Conservation (phyloP, 2,888 invertebrate species). For the Lycocerus yunnanus region DNA sequence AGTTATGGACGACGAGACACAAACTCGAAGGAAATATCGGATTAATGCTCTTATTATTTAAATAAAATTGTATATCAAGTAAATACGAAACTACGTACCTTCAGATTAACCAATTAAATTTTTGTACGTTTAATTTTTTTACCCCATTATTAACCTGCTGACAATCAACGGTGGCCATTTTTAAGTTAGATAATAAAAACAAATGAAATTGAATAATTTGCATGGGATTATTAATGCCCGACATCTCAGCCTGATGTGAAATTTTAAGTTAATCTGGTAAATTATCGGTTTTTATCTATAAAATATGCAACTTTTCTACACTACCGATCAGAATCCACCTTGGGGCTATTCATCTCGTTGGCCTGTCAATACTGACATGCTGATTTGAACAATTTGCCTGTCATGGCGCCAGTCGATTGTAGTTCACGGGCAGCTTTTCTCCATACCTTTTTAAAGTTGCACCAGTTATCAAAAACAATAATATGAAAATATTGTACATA, state of each 20-base stretch:
- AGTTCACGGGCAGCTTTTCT: background rate
- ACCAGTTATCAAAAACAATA: background rate
- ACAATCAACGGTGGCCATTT: background rate
- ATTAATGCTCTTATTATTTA: constrained; percentile 54
- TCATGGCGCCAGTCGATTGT: constrained; percentile 8
- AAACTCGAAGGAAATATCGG: constrained; percentile 49
- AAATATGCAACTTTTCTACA: background rate
- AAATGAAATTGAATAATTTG: no score
- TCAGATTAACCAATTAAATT: background rate
- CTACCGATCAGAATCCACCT: constrained; percentile 8
- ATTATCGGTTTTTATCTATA: background rate
- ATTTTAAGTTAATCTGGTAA: background rate
- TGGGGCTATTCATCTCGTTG: constrained; percentile 11
- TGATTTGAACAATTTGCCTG: constrained; percentile 18
- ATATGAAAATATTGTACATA: background rate
- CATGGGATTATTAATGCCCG: background rate
- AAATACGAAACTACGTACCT: background rate
- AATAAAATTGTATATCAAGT: constrained; percentile 33
- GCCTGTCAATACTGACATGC: constrained; percentile 19
- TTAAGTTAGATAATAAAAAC: background rate
- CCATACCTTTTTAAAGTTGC: background rate
- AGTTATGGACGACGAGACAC: constrained; percentile 53
- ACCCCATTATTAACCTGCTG: background rate
- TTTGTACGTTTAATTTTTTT: background rate
- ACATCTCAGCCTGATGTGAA: background rate